Conservation (phyloP, 2,113 vertebrate species). For the Copsychus sechellarum region DNA sequence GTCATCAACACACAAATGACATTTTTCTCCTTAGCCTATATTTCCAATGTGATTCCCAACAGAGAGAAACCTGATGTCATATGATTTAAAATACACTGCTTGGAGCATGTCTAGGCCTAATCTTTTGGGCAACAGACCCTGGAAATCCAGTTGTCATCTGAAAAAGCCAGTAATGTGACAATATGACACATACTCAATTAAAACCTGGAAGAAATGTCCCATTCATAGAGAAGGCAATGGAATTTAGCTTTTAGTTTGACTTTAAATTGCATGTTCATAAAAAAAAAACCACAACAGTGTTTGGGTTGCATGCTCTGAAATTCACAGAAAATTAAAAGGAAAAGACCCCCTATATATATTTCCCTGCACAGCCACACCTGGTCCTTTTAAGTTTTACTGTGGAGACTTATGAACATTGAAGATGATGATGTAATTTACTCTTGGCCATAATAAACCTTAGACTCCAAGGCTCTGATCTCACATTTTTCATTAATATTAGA, state of each 20-base stretch:
- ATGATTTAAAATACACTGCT: neutral
- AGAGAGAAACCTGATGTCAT: neutral
- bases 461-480: neutral
- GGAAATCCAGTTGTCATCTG: neutral
- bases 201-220: neutral
- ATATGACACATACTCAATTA: neutral
- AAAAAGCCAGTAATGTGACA: neutral
- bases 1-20: neutral
- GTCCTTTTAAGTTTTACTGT: neutral
- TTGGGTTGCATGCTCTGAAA: neutral
- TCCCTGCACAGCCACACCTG: neutral
- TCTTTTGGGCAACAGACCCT: neutral
- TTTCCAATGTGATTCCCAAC: neutral
- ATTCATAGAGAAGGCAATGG: neutral
- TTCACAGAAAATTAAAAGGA: neutral
- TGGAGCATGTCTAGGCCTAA: neutral
- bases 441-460: constrained; percentile 1
- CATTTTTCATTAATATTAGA: neutral
- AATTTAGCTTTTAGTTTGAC: neutral
- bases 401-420: neutral
- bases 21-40: neutral
- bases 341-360: neutral
- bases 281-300: neutral
- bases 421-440: constrained; percentile 33
- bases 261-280: neutral